These are phyloP conservation scores for Myioborus miniatus DNA, from an alignment of 2,797 vertebrate genomes.

Conservation along the genomic window DNA sequence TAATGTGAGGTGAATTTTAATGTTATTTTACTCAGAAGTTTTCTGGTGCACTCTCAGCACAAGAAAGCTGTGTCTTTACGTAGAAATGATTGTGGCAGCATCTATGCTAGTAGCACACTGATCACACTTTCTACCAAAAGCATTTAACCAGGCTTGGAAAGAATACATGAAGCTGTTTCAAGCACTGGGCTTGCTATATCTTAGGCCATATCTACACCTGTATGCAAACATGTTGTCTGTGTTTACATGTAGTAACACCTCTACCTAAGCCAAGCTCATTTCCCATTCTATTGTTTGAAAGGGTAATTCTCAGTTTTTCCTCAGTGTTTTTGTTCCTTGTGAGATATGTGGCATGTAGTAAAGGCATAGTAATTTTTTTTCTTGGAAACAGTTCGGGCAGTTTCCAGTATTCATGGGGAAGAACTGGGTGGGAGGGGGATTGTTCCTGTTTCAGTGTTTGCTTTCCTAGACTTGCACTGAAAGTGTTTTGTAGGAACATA, in stretches of 20 bases:
- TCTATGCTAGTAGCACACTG: background rate
- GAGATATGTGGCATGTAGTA: background rate
- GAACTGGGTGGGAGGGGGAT: rapidly evolving
- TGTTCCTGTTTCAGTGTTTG: background rate
- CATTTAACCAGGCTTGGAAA: background rate
- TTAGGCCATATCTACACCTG: rapidly evolving
- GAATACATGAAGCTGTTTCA: background rate
- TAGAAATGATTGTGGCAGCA: background rate
- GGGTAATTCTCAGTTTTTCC: background rate
- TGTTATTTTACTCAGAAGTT: background rate
- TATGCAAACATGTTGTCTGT: background rate
- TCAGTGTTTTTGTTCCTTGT: background rate
- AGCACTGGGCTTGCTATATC: background rate
- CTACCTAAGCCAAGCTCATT: background rate
- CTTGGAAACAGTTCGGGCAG: background rate
- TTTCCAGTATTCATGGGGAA: background rate
- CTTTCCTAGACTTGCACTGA: background rate
- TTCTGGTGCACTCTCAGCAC: background rate
- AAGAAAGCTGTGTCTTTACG: background rate
- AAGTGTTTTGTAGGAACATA: background rate
- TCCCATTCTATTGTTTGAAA: background rate
- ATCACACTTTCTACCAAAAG: background rate
- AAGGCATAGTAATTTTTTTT: background rate
- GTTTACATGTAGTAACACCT: background rate
- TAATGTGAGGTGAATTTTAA: background rate